Percentiles rank a stretch among this genome's conserved stretches.
phyloP scores from a whole-genome alignment of 1,140 invertebrate genomes.

The Brachionus plicatilis region DNA sequence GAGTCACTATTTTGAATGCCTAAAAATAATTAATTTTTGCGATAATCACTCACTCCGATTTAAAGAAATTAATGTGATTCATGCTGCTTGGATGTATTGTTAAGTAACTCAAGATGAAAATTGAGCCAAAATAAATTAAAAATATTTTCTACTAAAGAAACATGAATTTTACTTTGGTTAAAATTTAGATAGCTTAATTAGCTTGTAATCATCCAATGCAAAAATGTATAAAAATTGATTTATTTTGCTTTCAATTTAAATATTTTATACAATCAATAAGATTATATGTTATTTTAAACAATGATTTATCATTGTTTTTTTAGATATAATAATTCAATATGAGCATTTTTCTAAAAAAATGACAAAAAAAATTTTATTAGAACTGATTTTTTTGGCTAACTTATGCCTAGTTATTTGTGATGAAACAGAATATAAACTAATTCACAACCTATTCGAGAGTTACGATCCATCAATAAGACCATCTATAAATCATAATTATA shows the following conservation, averaged over 20 bases:
- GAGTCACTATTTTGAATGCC: no score
- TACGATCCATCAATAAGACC: conserved; percentile 72
- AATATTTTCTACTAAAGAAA: background rate
- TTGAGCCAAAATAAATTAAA: background rate
- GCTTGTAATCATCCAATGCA: background rate
- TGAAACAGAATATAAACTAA: conserved; percentile 7
- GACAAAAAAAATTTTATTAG: background rate
- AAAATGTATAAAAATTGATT: background rate
- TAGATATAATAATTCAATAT: background rate
- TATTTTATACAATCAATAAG: background rate
- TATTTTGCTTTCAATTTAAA: background rate
- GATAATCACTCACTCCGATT: background rate
- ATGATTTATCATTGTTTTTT: background rate
- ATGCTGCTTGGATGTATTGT: background rate
- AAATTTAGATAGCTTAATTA: background rate
- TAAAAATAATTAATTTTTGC: background rate
- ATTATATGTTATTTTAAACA: background rate
- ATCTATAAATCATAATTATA: conserved; percentile 66
- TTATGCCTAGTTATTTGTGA: background rate
- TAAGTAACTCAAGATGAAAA: background rate
- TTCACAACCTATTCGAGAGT: conserved; percentile 42
- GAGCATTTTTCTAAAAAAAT: background rate
- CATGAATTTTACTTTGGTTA: background rate
- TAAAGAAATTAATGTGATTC: background rate
- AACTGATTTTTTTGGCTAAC: background rate